Conservation (phyloP, 2,113 vertebrate species). For the Brienomyrus longianalis region DNA sequence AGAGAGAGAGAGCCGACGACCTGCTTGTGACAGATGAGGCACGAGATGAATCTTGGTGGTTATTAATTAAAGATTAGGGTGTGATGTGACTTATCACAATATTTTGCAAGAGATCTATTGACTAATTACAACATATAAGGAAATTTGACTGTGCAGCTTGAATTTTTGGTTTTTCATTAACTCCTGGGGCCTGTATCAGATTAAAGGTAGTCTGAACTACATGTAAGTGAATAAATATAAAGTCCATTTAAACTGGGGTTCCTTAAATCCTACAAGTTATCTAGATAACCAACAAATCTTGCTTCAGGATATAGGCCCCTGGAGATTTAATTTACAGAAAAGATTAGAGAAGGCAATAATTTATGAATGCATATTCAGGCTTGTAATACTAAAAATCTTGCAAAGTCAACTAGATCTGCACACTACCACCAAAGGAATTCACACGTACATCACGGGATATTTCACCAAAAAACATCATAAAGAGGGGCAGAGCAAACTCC, state of each 20-base stretch:
- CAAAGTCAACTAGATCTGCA: background rate
- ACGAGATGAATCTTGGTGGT: background rate
- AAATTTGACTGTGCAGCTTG: background rate
- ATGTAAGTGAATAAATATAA: background rate
- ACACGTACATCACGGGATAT: background rate
- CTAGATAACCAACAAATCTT: background rate
- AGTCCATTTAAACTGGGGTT: background rate
- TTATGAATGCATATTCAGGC: background rate
- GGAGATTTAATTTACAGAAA: background rate
- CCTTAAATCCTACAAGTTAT: background rate
- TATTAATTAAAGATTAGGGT: background rate
- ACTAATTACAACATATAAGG: background rate
- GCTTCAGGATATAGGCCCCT: background rate
- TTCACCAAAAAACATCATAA: background rate
- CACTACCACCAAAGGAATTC: background rate
- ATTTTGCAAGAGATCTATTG: background rate
- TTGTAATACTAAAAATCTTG: background rate
- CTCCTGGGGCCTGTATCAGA: background rate
- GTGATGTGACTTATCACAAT: background rate
- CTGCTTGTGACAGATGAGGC: background rate
- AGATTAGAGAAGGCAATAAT: background rate
- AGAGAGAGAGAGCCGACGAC: background rate
- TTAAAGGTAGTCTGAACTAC: background rate
- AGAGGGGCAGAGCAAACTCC: background rate
- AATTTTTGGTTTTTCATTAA: background rate